These are phyloP conservation scores for Luidia sarsii DNA, from an alignment of 53 echinoderm and acorn worm species.

Conservation along the genomic window DNA sequence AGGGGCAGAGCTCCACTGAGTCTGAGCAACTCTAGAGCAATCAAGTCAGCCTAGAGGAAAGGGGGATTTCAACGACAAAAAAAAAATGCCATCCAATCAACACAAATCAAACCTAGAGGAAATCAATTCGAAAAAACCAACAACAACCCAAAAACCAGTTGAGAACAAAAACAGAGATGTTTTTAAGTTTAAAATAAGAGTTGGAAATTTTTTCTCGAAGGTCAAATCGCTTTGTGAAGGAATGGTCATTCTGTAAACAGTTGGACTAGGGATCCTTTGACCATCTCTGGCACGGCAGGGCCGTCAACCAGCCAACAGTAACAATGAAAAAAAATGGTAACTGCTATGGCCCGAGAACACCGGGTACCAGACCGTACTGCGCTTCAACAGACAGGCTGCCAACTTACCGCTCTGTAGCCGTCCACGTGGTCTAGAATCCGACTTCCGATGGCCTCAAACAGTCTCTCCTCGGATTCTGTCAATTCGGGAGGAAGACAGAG, in stretches of 20 bases:
- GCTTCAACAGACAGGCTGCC: neutral
- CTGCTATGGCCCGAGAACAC: neutral
- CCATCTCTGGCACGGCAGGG: too few relatives aligned
- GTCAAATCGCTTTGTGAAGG: too few relatives aligned
- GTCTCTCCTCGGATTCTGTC: conserved; percentile 42
- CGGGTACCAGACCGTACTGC: neutral
- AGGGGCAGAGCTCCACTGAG: neutral
- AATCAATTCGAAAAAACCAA: conserved; percentile 21
- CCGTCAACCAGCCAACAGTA: too few relatives aligned
- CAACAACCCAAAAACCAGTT: too few relatives aligned
- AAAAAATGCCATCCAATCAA: too few relatives aligned
- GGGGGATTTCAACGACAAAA: conserved; percentile 13
- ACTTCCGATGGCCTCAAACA: conserved; percentile 66
- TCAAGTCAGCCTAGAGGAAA: conserved; percentile 17
- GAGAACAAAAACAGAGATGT: too few relatives aligned
- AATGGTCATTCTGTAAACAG: too few relatives aligned
- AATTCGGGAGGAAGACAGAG: neutral
- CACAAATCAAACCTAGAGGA: neutral
- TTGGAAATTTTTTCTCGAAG: too few relatives aligned
- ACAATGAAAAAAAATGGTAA: too few relatives aligned
- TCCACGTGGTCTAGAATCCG: conserved; percentile 79
- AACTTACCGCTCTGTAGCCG: conserved; percentile 74
- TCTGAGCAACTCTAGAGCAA: conserved; percentile 20
- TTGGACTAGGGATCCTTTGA: too few relatives aligned
- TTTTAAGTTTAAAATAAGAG: too few relatives aligned